Conservation (phyloP, 35 echinoderm and acorn worm species). For the Heliocidaris erythrogramma region DNA sequence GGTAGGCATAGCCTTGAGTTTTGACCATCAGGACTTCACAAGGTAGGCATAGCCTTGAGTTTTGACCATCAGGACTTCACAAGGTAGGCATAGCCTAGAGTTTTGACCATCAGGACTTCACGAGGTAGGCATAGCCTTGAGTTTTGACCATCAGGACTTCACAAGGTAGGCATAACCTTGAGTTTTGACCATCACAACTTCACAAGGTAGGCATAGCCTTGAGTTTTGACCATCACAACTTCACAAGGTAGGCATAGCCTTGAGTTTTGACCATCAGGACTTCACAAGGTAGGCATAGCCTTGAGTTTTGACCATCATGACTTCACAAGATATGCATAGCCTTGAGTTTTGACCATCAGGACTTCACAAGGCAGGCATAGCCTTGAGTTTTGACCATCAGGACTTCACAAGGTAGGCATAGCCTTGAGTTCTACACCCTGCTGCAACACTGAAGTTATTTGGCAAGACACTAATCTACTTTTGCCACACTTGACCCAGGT, state of each 20-base stretch:
- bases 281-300: slow-evolving; percentile 69
- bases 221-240: slow-evolving; percentile 58
- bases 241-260: slow-evolving; percentile 70
- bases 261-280: slow-evolving; percentile 59
- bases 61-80: slow-evolving; percentile 75
- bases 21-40: slow-evolving; percentile 79
- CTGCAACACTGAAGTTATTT: too few relatives aligned
- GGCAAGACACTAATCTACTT: too few relatives aligned
- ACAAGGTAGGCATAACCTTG: slow-evolving; percentile 59
- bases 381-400: too few relatives aligned
- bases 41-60: slow-evolving; percentile 46
- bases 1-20: slow-evolving; percentile 46
- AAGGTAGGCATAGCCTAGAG: slow-evolving; percentile 53
- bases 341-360: slow-evolving; percentile 67
- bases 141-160: slow-evolving; percentile 69
- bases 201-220: slow-evolving; percentile 64
- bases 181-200: slow-evolving; percentile 64
- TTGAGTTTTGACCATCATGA: too few relatives aligned
- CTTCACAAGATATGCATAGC: too few relatives aligned
- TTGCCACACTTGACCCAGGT: too few relatives aligned
- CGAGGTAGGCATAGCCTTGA: slow-evolving; percentile 57
- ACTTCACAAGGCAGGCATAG: slow-evolving; percentile 74
- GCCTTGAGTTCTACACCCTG: too few relatives aligned
- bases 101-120: slow-evolving; percentile 70
- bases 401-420: too few relatives aligned